Base-by-base conservation (phyloP, 2,797 vertebrate genomes). In the Dendrocincla fuliginosa region DNA sequence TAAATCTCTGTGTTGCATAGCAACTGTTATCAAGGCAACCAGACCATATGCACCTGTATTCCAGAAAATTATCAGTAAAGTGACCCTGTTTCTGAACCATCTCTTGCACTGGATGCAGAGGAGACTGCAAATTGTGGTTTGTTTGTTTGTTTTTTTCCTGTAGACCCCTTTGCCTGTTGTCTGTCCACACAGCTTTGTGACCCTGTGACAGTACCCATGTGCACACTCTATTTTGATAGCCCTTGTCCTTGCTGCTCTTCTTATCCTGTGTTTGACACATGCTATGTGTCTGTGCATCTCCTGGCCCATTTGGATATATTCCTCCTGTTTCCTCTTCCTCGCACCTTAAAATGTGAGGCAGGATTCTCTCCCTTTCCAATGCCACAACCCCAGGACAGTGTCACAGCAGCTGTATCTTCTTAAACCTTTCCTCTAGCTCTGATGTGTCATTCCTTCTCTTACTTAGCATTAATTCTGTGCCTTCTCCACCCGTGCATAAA, bases 11-110 rank as follows among this genome's bases (percentile, higher is more conserved):
- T 61, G 95, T 96, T 96, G 95, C 96, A 63, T 84, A 91, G 97
- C 93, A 97, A 96, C 94, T 2, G 87, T 96, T 96, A 64, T 96
- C 84, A 73, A 82, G 95, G 87, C 93, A 96, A 96, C 97, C 65
- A 87, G 89, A 77, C 77, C 79, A 47, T 75, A 91, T 56, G 87
- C 56, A 97, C 93, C 95, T 95, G 77, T 94, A 95, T 91, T 94
- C 70, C 77, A 84, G 93, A 87, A 90, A 96, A 96, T 90, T 61
- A 92, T 96, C 90, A 91, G 89, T 94, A 83, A 93, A 96, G 82
- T 96, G 93, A 95, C 93, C 94, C 61, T 16, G 1, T 95, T 96
- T 96, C 94, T 93, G 64, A 93, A 46, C 56, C 70, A 67, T 46
- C 28, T 90, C 42, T 63, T 63, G 11, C 64, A 49, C 81, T 6